phyloP scores from a whole-genome alignment of 2,888 invertebrate species.

The Ctenicera cuprea region DNA sequence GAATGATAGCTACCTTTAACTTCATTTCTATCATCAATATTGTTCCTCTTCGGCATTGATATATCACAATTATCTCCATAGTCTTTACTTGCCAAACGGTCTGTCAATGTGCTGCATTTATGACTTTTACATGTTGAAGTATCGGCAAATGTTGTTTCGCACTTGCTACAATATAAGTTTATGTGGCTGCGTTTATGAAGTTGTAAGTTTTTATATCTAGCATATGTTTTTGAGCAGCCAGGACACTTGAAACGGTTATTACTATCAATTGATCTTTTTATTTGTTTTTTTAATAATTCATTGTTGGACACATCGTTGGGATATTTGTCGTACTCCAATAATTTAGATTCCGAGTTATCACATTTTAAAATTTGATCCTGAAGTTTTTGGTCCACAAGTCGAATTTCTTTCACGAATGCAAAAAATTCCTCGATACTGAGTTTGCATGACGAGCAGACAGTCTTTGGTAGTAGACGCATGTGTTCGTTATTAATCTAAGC shows the following conservation, averaged over 20 bases:
- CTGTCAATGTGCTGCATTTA: too few species aligned
- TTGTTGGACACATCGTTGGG: background rate
- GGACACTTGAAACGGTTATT: slow-evolving; percentile 30
- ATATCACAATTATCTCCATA: too few species aligned
- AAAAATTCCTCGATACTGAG: slow-evolving; percentile 57
- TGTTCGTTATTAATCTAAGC: slow-evolving; percentile 57
- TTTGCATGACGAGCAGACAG: slow-evolving; percentile 58
- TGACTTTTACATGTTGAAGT: background rate
- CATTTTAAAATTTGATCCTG: slow-evolving; percentile 32
- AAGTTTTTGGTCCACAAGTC: slow-evolving; percentile 55
- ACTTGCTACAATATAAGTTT: slow-evolving; percentile 19
- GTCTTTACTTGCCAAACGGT: too few species aligned
- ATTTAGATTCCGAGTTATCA: background rate
- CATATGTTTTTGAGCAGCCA: slow-evolving; percentile 36
- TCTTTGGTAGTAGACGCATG: slow-evolving; percentile 53
- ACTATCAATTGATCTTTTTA: background rate
- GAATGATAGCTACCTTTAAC: too few species aligned
- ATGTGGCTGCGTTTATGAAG: slow-evolving; percentile 36
- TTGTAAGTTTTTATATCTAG: slow-evolving; percentile 23
- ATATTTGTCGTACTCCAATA: background rate
- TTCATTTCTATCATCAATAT: too few species aligned
- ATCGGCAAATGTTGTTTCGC: background rate
- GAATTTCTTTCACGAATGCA: slow-evolving; percentile 55
- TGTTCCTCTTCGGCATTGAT: too few species aligned
- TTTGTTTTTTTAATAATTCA: slow-evolving; percentile 2